Evolutionary conservation across 2,797 vertebrate genomes (phyloP), one percentile per base, ranked within the genome.

Genomic region (Callimico goeldii): DNA sequence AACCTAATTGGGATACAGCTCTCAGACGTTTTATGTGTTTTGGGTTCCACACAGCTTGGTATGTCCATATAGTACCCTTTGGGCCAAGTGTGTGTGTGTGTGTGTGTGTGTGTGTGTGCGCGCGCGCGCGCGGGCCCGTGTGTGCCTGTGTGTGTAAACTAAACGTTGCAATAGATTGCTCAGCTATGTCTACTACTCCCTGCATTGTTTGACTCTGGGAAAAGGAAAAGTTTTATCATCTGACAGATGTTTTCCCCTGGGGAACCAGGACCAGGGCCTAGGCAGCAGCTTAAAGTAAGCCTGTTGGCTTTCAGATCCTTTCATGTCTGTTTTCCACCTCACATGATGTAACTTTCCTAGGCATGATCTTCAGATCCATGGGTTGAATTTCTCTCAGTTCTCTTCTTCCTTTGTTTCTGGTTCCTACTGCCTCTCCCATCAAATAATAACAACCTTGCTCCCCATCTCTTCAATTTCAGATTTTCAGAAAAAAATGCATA

Each of bases 401-500:
- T 77, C 61, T 73, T 76, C 28, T 43, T 72, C 20, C 19, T 79
- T 83, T 75, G 30, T 72, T 92, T 94, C 52, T 86, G 3, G 6
- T 50, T 82, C 28, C 85, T 90, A 83, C 39, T 15, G 14, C 3
- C 14, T 88, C 4, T 90, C 26, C 41, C 3, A 77, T 92, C 64
- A 90, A 88, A 93, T 90, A 89, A 10, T n/a, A 88, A 85, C 30
- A 24, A 11, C 43, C 11, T 88, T 85, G 67, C 48, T 46, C 91
- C 36, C 67, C 50, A 79, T 77, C 94, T 95, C 48, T 89, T 94
- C 57, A 73, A 6, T 70, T 36, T 95, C 76, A 91, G 72, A 13
- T 83, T 93, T 43, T 95, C 28, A 50, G 76, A 50, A 79, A 76
- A 76, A 13, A 52, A 64, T 0, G 61, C 26, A 20, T 55, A 88